phyloP scores from a whole-genome alignment of 2,797 vertebrate genomes.

The Pelochelys cantorii region DNA sequence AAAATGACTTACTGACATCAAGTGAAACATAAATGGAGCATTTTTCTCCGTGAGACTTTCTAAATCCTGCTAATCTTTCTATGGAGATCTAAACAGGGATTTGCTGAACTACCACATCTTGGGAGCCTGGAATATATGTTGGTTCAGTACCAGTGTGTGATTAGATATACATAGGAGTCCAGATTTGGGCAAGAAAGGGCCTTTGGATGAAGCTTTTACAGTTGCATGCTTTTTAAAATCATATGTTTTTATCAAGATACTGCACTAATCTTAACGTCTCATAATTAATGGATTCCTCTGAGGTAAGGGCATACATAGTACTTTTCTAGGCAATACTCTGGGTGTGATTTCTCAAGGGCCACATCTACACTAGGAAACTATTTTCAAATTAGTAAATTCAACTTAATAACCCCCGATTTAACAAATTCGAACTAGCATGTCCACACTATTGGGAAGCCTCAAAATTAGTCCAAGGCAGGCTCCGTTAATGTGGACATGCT shows the following conservation, averaged over 20 bases:
- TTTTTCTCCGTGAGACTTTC: constrained; percentile 16
- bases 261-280: not conserved
- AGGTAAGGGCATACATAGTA: not conserved
- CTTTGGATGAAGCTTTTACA: not conserved
- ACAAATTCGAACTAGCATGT: no score
- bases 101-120: not conserved
- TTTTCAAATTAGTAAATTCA: no score
- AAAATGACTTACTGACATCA: constrained; percentile 29
- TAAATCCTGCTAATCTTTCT: constrained; percentile 9
- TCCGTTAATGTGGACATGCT: no score
- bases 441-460: no score
- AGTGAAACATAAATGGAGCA: constrained; percentile 16
- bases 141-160: constrained; percentile 2
- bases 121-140: not conserved
- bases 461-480: no score
- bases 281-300: constrained; percentile 8
- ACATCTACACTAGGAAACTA: no score
- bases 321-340: constrained; percentile 2
- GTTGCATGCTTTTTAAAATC: not conserved
- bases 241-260: not conserved
- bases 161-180: not conserved
- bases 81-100: not conserved
- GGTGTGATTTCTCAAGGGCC: not conserved
- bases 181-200: not conserved
- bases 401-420: no score